Percentiles rank a stretch among this genome's conserved stretches.
Evolutionary conservation across 2,888 invertebrate genomes (phyloP).

Genomic region (Plagodis dolabraria): DNA sequence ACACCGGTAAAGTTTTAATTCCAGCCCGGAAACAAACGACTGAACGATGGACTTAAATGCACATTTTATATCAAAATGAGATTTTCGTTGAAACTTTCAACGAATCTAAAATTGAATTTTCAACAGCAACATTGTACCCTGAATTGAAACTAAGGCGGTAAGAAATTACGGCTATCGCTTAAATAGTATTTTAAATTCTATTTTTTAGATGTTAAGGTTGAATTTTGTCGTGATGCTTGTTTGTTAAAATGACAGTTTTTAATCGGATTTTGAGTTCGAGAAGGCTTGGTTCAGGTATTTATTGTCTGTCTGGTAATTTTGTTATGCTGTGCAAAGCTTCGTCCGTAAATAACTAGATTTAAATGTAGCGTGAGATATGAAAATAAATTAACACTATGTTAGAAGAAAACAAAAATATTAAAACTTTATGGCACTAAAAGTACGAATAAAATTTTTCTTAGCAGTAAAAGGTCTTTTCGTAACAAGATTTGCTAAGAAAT

Average conservation of each 20-base stretch:
- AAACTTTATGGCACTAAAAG: no score
- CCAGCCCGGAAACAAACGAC: constrained; percentile 41
- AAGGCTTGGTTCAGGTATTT: constrained; percentile 47
- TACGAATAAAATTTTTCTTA: no score
- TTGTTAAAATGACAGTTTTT: constrained; percentile 44
- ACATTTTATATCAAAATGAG: constrained; percentile 63
- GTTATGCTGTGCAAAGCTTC: constrained; percentile 18
- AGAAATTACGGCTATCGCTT: constrained; percentile 7
- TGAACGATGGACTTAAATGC: constrained; percentile 44
- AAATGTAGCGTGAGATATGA: background rate
- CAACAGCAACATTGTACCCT: constrained; percentile 54
- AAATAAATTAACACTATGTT: no score
- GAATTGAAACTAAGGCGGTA: constrained; percentile 51
- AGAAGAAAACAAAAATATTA: no score
- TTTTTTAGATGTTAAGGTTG: constrained; percentile 18
- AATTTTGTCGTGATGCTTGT: constrained; percentile 20
- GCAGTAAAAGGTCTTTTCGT: no score
- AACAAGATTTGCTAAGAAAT: no score
- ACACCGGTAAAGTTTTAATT: constrained; percentile 33
- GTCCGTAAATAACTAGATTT: constrained; percentile 8
- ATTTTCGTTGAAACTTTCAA: constrained; percentile 54
- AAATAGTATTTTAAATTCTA: constrained; percentile 33
- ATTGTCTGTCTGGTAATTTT: constrained; percentile 43
- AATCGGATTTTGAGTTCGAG: constrained; percentile 54
- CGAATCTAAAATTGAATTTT: constrained; percentile 65